Base-by-base conservation (phyloP, 2,113 vertebrate genomes). In the Osmerus eperlanus region DNA sequence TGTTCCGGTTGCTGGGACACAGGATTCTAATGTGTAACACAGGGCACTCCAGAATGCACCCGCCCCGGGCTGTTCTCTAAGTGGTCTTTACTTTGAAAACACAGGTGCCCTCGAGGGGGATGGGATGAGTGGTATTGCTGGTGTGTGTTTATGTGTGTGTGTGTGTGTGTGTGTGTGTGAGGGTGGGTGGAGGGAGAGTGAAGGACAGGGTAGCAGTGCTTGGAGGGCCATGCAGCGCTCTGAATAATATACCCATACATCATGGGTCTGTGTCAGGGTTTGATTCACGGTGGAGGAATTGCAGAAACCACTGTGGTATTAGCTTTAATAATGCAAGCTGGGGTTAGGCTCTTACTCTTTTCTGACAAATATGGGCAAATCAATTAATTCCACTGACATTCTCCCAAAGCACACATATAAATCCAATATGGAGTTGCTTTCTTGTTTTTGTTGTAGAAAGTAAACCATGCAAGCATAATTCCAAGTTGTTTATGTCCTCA, bases 11-110 rank as follows among this genome's bases (percentile, higher is more conserved):
- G 81, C 76, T 86, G 77, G 82, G 83, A 85, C 78, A 74, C 80
- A 77, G 66, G 70, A 81, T 80, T 85, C 82, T 90, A 86, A 88
- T 88, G 85, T 84, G 87, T 86, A 89, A 86, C 77, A 79, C 82
- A 87, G 86, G 81, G 82, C 82, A 84, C 84, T 89, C 84, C 76
- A 78, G 81, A 74, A 88, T 85, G 83, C 88, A 84, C 78, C 79
- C 74, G 89, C 89, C 90, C 84, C 79, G 74, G 90, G 90, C 90
- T 89, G 87, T 90, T 90, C 89, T 92, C 87, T 88, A 91, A 92
- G 90, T 92, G 91, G 87, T 91, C 90, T 91, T 92, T 90, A 92
- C 90, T 91, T 83, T 90, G 85, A 89, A 90, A 92, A 91, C 86
- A 89, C 90, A 91, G 89, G 88, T 90, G 85, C 85, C 85, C 90